Evolutionary conservation across 2,888 invertebrate species (phyloP), one percentile per base, ranked within the genome.

Genomic region (Tipula helvola): DNA sequence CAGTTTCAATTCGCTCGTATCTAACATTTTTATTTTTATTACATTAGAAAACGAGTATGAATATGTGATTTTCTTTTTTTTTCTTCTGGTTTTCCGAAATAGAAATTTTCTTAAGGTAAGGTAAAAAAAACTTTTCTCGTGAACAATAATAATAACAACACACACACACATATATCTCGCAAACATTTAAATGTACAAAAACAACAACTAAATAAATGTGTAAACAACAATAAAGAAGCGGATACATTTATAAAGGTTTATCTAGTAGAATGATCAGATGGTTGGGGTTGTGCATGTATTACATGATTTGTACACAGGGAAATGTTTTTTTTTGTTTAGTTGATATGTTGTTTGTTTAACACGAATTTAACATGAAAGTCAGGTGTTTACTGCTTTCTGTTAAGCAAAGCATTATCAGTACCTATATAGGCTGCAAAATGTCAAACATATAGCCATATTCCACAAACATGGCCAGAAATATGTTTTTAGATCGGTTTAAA

Each of bases 1-100:
- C 71, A 71, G 71, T 71, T 71, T 71, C 71, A 71, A 71, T 71
- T 71, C 71, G 71, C 71, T 71, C 71, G 71, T 71, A 71, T 71
- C 71, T 71, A 28, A 71, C 71, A 71, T 71, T 71, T 71, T 71
- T 28, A 71, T 71, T 71, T 71, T 71, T 71, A 71, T 71, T 71
- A 71, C 71, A 71, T 71, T 71, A 8, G 71, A 71, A 71, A 71
- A 71, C 28, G 71, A 71, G 71, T 71, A 71, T 71, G 71, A 71
- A 71, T 71, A 71, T 71, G 71, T 71, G 71, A 71, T 71, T 71
- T 71, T 28, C 28, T 28, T 71, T 71, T 13, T 18, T 71, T 71
- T 10, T 28, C n/a, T 10, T 28, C n/a, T 12, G 2, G 5, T 16
- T 18, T 57, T 57, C 71, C 71, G 71, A 71, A 18, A 52, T 16